Evolutionary conservation across 2,113 vertebrate species (phyloP), one percentile per base, ranked within the genome.

Genomic region (Furnarius figulus): DNA sequence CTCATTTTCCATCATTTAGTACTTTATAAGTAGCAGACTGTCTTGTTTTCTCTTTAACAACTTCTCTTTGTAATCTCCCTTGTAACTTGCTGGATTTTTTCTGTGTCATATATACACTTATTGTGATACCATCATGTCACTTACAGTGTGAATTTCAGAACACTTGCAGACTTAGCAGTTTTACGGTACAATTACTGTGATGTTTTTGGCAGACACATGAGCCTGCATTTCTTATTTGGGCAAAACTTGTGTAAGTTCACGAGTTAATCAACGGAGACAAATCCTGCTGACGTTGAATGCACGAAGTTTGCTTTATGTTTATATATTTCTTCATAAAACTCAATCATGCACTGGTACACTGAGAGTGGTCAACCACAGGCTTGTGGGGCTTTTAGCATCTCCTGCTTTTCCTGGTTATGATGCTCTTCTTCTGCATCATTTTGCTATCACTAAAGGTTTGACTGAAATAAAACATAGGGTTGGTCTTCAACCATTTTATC

Each of bases 301-400:
- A 27, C 15, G 10, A 67, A 70, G 23, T 77, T 92, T 96, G 10
- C 35, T 87, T 71, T 44, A 16, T 55, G 16, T 71, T 89, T 78
- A 35, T 30, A 8, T 50, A 30, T 67, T 71, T 25, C 22, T 76
- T 33, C 18, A 15, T 35, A 59, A 59, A 87, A 68, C 47, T 33
- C 46, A 25, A 21, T 47, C 35, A 28, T 1, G 2, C 4, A 5
- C 9, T 31, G 9, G 25, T 18, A 42, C 0, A 0, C 18, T 62
- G 63, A 86, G 16, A 89, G 27, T 30, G 70, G 37, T 62, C 73
- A 86, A 1, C 55, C 21, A 6, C 12, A 28, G 37, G 13, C n/a
- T 33, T 30, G 15, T 25, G 25, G 21, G 21, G 1, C 49, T 67
- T 47, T 71, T 7, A 71, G 47, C 8, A 67, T 49, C 24, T 92